Evolutionary conservation across 2,888 invertebrate genomes (phyloP), one percentile per base, ranked within the genome.

Genomic region (Protophormia terraenovae): DNA sequence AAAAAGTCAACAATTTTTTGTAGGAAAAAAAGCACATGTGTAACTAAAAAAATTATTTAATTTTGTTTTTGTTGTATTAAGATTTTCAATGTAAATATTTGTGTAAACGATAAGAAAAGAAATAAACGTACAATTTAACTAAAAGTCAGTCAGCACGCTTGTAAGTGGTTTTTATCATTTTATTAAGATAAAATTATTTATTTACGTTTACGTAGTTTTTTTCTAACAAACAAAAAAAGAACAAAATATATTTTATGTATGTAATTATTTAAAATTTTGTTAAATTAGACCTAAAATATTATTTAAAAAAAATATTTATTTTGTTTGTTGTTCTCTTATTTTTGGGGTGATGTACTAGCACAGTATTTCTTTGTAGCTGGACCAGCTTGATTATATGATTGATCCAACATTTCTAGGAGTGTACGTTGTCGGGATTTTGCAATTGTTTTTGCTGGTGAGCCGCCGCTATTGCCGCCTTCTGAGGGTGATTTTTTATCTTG

Each of bases 391-490:
- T 75, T 85, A 79, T 85, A 85, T 64, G 82, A 75, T 1, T 88
- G 87, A 82, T 92, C 93, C 47, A 92, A 88, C 92, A 92, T 92
- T 58, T 92, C 93, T 47, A 92, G 86, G 19, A 92, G 87, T 0
- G 90, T 88, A 76, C 89, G 86, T 78, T 92, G 92, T 0, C 91
- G 88, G 62, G 84, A 73, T 73, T 88, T 87, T 53, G 84, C 50
- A 19, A 10, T 77, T 19, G 72, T 58, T 38, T 66, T 66, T 50
- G 35, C 47, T 4, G 87, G 77, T 24, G 87, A 60, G 75, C 47
- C 10, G 86, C 58, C n/a, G n/a, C n/a, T n/a, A n/a, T n/a, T n/a
- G n/a, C n/a, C n/a, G n/a, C n/a, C 60, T 29, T 50, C 79, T 19
- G 78, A 27, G 69, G 77, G 69, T 55, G 79, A 58, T 35, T 24